Conservation (phyloP, 2,888 invertebrate genomes). For the Acheta domesticus region DNA sequence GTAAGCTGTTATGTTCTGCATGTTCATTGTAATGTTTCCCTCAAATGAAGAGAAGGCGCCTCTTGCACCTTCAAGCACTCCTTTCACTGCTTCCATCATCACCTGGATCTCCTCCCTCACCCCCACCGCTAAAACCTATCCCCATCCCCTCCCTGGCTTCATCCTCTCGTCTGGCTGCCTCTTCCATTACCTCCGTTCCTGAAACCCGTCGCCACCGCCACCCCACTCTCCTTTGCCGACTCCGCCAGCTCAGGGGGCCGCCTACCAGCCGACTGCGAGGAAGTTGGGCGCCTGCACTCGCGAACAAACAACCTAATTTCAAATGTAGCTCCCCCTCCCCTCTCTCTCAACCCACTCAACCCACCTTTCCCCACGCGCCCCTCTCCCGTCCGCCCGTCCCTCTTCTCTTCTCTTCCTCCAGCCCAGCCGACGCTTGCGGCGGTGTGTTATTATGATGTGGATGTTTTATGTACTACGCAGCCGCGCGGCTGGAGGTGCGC, state of each 20-base stretch:
- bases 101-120: no score
- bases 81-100: no score
- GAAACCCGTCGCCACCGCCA: no score
- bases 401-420: not conserved
- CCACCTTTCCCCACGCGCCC: slow-evolving; percentile 23
- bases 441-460: slow-evolving; percentile 39
- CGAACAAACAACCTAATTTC: slow-evolving; percentile 39
- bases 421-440: slow-evolving; percentile 30
- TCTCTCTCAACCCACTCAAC: not conserved
- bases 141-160: no score
- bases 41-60: no score
- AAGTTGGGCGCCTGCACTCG: slow-evolving; percentile 22
- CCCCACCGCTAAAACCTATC: no score
- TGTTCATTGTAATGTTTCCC: no score
- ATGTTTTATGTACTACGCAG: slow-evolving; percentile 38
- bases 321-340: slow-evolving; percentile 32
- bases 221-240: no score
- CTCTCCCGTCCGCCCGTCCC: not conserved
- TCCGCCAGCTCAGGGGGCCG: not conserved
- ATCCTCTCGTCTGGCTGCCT: no score
- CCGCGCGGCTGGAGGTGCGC: slow-evolving; percentile 26
- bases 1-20: no score
- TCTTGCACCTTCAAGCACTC: no score
- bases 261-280: not conserved
- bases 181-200: no score